phyloP scores from a whole-genome alignment of 2,888 invertebrate genomes.

The Papilio elwesi region DNA sequence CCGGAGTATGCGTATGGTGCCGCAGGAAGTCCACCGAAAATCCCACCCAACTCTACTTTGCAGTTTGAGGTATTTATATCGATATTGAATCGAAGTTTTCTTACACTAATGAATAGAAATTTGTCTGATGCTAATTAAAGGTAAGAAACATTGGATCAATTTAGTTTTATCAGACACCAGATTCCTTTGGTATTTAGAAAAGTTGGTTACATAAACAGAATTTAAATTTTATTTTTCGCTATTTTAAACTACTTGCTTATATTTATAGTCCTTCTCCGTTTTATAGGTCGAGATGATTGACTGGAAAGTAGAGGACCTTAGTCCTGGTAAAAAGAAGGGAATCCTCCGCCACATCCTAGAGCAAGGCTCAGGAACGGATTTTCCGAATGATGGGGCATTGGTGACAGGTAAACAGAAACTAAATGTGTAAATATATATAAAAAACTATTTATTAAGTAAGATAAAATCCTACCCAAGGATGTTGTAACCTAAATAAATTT shows the following conservation, averaged over 20 bases:
- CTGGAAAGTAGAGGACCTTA: constrained; percentile 95
- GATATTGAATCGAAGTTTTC: background rate
- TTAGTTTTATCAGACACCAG: too few species aligned
- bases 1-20: constrained; percentile 96
- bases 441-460: too few species aligned
- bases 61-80: constrained; percentile 90
- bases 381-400: constrained; percentile 92
- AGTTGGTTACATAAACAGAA: too few species aligned
- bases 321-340: constrained; percentile 92
- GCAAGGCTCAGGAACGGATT: constrained; percentile 88
- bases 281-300: constrained; percentile 92
- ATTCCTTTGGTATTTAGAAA: too few species aligned
- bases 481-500: too few species aligned
- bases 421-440: too few species aligned
- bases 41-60: constrained; percentile 94
- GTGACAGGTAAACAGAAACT: constrained; percentile 87
- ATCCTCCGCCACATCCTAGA: constrained; percentile 89
- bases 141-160: too few species aligned
- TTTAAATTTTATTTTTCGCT: too few species aligned
- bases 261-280: background rate
- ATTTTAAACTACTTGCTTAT: too few species aligned
- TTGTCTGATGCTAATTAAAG: too few species aligned
- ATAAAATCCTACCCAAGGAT: too few species aligned
- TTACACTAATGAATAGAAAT: too few species aligned
- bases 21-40: constrained; percentile 92